A percentile compares a stretch with the other conserved stretches of the same genome.
Evolutionary conservation across 2,888 invertebrate genomes (phyloP).

Genomic region (Heliconius cydno): DNA sequence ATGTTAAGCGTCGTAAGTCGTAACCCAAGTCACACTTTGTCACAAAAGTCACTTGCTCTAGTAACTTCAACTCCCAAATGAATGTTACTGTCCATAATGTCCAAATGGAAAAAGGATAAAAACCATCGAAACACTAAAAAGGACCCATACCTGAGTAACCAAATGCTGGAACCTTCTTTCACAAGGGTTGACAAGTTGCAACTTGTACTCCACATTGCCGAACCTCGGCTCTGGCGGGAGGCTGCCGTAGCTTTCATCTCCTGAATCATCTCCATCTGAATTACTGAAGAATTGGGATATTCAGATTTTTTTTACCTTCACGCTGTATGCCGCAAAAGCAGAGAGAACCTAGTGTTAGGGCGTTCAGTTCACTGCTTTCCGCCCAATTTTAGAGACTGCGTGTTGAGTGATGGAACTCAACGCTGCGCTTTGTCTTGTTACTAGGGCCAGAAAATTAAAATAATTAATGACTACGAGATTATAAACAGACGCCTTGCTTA

Average conservation of each 20-base stretch:
- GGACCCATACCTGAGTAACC: slow-evolving; percentile 92
- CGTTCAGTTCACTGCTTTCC: neutral
- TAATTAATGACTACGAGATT: too few relatives aligned
- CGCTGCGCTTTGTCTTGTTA: too few relatives aligned
- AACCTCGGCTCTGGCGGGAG: slow-evolving; percentile 96
- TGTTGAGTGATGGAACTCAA: too few relatives aligned
- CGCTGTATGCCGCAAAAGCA: neutral
- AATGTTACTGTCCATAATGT: too few relatives aligned
- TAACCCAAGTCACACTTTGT: too few relatives aligned
- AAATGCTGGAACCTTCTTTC: slow-evolving; percentile 95
- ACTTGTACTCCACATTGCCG: slow-evolving; percentile 98
- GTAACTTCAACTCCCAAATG: too few relatives aligned
- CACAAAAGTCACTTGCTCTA: too few relatives aligned
- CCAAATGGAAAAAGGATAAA: too few relatives aligned
- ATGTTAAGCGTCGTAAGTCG: neutral
- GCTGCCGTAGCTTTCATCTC: slow-evolving; percentile 75
- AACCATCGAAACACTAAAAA: too few relatives aligned
- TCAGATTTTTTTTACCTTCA: neutral
- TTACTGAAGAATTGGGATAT: slow-evolving; percentile 55
- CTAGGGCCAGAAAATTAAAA: too few relatives aligned
- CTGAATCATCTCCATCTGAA: slow-evolving; percentile 69
- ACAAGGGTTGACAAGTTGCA: slow-evolving; percentile 96
- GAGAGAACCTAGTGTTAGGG: neutral
- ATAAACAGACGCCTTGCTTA: too few relatives aligned
- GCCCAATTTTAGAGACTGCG: too few relatives aligned